Evolutionary conservation across 2,888 invertebrate species (phyloP), one percentile per base, ranked within the genome.

Genomic region (Drosophila helvetica): DNA sequence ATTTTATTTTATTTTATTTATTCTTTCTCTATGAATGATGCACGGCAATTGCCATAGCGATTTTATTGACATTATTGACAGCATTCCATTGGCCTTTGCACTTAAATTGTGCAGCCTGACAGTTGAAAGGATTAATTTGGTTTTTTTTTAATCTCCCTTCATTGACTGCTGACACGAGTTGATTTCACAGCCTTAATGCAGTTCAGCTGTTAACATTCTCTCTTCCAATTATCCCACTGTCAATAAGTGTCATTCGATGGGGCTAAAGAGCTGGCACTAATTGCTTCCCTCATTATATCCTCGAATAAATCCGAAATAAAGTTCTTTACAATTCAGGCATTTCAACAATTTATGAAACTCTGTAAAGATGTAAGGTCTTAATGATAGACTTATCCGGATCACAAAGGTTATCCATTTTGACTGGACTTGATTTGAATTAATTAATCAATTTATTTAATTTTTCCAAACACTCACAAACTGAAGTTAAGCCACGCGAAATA

Each of bases 151-250:
- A 67, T 55, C n/a, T 25, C 30, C 50, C 56, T 48, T 48, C 27
- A 50, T 33, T 12, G 63, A 63, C 47, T 57, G 56, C 47, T 62
- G 70, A 47, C 53, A 52, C 43, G 70, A 52, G 60, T 60, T 66
- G 55, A 60, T 54, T 61, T 38, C 15, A n/a, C 38, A 38, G 47
- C 56, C 48, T 50, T 66, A 56, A 66, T 66, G 66, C 66, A 67
- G 22, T 67, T 66, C n/a, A 30, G 30, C 10, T 67, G 56, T 67
- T 66, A 25, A 38, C 55, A 25, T 67, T 43, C 52, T 9, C 52
- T 30, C 55, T n/a, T 1, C 17, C 67, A 66, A 66, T 66, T 67
- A 67, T 65, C 18, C 42, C 22, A 46, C 18, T 67, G 55, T 19
- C 68, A 67, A 50, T 50, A 9, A 50, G 55, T 56, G 30, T 25